These are phyloP conservation scores for Arnoldichthys spilopterus DNA, from an alignment of 2,797 vertebrate species.

Conservation along the genomic window DNA sequence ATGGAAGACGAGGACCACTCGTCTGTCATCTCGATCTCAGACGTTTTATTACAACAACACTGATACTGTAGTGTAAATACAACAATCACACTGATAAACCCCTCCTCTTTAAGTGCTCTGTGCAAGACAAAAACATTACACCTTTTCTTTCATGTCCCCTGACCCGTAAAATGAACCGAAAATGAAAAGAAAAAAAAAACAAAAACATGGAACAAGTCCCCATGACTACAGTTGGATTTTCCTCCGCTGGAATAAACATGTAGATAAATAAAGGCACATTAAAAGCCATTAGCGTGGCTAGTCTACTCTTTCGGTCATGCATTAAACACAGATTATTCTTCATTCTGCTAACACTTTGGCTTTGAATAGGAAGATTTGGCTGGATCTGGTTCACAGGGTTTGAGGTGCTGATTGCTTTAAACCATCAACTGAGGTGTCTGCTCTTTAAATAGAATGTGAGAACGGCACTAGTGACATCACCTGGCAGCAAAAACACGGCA, in stretches of 20 bases:
- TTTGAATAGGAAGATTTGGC: slow-evolving; percentile 13
- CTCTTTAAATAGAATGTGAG: slow-evolving; percentile 15
- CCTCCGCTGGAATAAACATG: slow-evolving; percentile 34
- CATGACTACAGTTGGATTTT: slow-evolving; percentile 36
- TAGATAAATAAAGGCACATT: slow-evolving; percentile 55
- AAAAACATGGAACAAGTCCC: slow-evolving; percentile 6
- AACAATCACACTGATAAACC: slow-evolving; percentile 25
- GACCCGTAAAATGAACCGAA: slow-evolving; percentile 19
- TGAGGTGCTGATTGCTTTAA: slow-evolving; percentile 32
- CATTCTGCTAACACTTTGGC: slow-evolving; percentile 43
- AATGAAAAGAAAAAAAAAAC: slow-evolving; percentile 4
- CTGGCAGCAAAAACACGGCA: neutral
- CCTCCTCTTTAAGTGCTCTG: slow-evolving; percentile 74
- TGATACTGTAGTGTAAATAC: slow-evolving; percentile 51
- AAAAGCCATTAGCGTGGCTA: slow-evolving; percentile 35
- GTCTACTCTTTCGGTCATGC: slow-evolving; percentile 17
- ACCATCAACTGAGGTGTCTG: slow-evolving; percentile 1
- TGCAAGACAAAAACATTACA: slow-evolving; percentile 68
- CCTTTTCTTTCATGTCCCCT: slow-evolving; percentile 16
- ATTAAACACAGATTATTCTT: slow-evolving; percentile 11
- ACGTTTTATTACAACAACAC: slow-evolving; percentile 43
- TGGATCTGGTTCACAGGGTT: slow-evolving; percentile 37
- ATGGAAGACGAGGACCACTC: neutral
- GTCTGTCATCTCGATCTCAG: slow-evolving; percentile 7
- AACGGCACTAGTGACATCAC: neutral